phyloP scores from a whole-genome alignment of 2,888 invertebrate genomes.

The Cheilosia vernalis region DNA sequence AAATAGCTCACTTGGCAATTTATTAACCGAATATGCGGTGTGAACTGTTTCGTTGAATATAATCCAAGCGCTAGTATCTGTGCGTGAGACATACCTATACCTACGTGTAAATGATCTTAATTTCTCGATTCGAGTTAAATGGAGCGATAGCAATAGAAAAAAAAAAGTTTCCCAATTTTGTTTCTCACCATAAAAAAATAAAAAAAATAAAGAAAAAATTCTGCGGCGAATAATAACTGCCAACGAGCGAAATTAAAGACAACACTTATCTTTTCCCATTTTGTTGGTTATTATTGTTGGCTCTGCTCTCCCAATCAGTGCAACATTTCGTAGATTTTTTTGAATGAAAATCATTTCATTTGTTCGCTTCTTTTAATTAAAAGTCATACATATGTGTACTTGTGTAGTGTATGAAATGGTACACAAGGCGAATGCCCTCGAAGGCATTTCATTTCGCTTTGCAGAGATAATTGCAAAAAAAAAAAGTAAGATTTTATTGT shows the following conservation, averaged over 20 bases:
- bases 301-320: slow-evolving; percentile 4
- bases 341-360: background rate
- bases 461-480: slow-evolving; percentile 27
- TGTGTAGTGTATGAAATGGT: background rate
- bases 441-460: slow-evolving; percentile 17
- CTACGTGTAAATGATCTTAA: slow-evolving; percentile 52
- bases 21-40: slow-evolving; percentile 56
- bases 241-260: slow-evolving; percentile 36
- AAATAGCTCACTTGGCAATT: slow-evolving; percentile 62
- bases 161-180: slow-evolving; percentile 17
- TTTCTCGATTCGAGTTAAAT: slow-evolving; percentile 48
- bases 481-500: background rate
- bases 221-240: slow-evolving; percentile 28
- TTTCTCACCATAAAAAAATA: background rate
- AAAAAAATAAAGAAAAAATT: slow-evolving; percentile 13
- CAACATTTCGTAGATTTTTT: slow-evolving; percentile 20
- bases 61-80: background rate
- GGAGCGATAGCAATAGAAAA: slow-evolving; percentile 36
- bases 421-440: slow-evolving; percentile 35
- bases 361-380: slow-evolving; percentile 21
- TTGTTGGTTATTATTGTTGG: slow-evolving; percentile 7
- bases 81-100: slow-evolving; percentile 10
- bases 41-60: slow-evolving; percentile 22
- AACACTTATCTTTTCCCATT: slow-evolving; percentile 4
- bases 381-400: slow-evolving; percentile 13